Base-by-base conservation (phyloP, 2,113 vertebrate species). In the Brachyistius frenatus region DNA sequence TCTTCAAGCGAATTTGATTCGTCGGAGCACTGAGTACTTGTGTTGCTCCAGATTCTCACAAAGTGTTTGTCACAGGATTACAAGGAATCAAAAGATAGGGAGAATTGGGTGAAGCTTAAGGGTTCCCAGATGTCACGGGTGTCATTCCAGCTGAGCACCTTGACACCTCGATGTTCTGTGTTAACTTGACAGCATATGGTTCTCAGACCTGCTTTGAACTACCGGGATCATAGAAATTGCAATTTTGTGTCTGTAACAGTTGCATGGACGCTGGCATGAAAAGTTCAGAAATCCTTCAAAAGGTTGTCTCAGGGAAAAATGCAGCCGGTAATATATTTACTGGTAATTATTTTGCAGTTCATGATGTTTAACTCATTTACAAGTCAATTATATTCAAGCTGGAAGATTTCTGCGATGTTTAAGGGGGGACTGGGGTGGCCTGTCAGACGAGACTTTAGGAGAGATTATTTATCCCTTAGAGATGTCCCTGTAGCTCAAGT, bases 171-270 rank as follows among this genome's bases (percentile, higher is more conserved):
- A 23, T 55, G 61, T 80, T 63, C 16, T 35, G 73, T 44, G 57
- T 53, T 54, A 64, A 81, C 44, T 31, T 80, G 46, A 71, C 60
- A 71, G 60, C 57, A 64, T 47, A 78, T 33, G 63, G 63, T 66
- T 56, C 13, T 69, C 7, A 56, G 41, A 71, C 37, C 60, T 49
- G 23, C 60, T 84, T 75, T 84, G 66, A 80, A 71, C 71, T 71
- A 23, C 49, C 33, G 7, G 52, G 13, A 44, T 64, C 49, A 14
- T 15, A 49, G 9, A 74, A 73, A 62, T 53, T 71, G 14, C 9
- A 55, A 39, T 80, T 79, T 61, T 49, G 23, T 69, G 9, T 61
- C 47, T 63, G 63, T 71, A 74, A 77, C 57, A 61, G 64, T 56
- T 1, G 8, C 44, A 23, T 9, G 16, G 39, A 7, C 54, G 47